phyloP scores from a whole-genome alignment of 1,140 invertebrate genomes.

The Artemia franciscana region DNA sequence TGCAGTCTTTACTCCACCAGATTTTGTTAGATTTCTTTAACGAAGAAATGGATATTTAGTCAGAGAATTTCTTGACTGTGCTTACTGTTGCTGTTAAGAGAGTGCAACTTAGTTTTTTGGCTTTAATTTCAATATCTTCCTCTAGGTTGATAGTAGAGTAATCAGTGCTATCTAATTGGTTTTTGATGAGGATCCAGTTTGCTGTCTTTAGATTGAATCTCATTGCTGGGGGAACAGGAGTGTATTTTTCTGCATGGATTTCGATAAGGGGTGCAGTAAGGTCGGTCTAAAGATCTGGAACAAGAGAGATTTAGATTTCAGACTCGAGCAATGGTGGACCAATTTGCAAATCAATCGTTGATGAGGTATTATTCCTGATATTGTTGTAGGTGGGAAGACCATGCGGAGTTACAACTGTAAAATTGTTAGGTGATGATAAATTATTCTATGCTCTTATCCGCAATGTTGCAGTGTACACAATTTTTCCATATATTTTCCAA shows the following conservation, averaged over 20 bases:
- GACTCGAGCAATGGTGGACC: background rate
- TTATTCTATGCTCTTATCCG: background rate
- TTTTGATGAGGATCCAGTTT: background rate
- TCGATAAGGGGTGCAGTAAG: background rate
- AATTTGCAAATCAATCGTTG: background rate
- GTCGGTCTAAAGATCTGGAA: background rate
- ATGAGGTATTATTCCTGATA: background rate
- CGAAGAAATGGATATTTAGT: background rate
- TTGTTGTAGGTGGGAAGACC: background rate
- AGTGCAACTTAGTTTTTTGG: background rate
- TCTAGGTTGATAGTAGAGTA: background rate
- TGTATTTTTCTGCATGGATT: background rate
- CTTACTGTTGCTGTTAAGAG: background rate
- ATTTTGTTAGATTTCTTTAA: background rate
- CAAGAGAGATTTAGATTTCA: background rate
- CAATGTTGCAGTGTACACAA: background rate
- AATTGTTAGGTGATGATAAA: background rate
- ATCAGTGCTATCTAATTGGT: background rate
- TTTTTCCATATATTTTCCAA: background rate
- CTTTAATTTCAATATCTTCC: background rate
- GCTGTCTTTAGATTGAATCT: background rate
- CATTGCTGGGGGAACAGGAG: background rate
- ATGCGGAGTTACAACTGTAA: background rate
- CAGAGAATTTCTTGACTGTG: background rate
- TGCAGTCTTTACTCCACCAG: background rate